Conservation (phyloP, 1,140 invertebrate species). For the Lamellibrachia luymesi region DNA sequence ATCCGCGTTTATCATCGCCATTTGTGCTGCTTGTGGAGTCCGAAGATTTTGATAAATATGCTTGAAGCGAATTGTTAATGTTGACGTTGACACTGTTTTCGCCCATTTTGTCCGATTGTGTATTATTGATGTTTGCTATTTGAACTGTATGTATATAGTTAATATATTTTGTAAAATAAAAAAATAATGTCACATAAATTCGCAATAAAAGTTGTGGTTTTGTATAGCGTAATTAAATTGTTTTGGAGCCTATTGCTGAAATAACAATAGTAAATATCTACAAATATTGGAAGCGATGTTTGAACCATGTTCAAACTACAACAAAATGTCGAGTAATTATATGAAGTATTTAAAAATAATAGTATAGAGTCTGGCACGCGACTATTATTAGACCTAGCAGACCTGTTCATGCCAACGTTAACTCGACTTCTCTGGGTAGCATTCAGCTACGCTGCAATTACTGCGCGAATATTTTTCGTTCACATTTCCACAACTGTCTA, state of each 20-base stretch:
- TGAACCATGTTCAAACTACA: background rate
- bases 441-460: too few relatives aligned
- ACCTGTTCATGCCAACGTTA: too few relatives aligned
- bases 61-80: conserved; percentile 30
- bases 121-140: conserved; percentile 39
- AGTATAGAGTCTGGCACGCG: background rate
- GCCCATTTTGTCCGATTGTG: conserved; percentile 36
- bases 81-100: conserved; percentile 19
- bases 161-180: background rate
- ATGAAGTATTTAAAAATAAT: background rate
- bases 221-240: background rate
- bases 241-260: background rate
- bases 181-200: background rate
- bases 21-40: conserved; percentile 18
- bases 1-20: background rate
- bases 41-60: conserved; percentile 38
- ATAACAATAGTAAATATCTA: background rate
- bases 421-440: too few relatives aligned
- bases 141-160: background rate
- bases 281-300: background rate
- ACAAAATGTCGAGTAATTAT: background rate
- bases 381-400: background rate
- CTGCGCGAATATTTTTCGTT: too few relatives aligned
- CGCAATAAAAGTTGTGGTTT: background rate
- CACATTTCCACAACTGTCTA: too few relatives aligned